Evolutionary conservation across 2,113 vertebrate genomes (phyloP), one percentile per base, ranked within the genome.

Genomic region (Atrichornis clamosus): DNA sequence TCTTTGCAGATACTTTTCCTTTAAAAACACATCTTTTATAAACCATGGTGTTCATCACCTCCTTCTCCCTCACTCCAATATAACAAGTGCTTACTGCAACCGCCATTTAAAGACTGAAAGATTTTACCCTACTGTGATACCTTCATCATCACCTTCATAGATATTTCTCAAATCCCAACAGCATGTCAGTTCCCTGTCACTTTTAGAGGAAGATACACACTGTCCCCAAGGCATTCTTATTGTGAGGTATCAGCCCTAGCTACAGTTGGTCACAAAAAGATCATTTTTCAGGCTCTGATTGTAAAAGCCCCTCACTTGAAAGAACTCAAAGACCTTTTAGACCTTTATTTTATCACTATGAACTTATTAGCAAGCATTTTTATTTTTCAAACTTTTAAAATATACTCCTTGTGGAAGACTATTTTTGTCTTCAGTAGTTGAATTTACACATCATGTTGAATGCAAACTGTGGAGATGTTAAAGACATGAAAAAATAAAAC

Each of bases 21-120:
- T 87, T 58, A 39, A 67, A 84, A 87, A 78, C 23, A 65, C 0
- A 1, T 56, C 17, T 23, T 82, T 87, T n/a, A 64, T 41, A 13
- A 58, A 42, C 41, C n/a, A 16, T 28, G 41, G 24, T 2, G 23
- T 47, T 92, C 28, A 62, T 13, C 5, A 32, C 20, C 30, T 27
- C 28, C 33, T n/a, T 13, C 15, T 10, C 22, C 14, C 10, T 1
- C 0, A 2, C 8, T 20, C 16, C 9, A n/a, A 32, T 10, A 78
- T 50, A 41, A 42, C 2, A 1, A 22, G 39, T 24, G 5, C 23
- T 73, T 50, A 56, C 13, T 58, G 30, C 33, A 85, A 68, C 50
- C 32, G 32, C 42, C 72, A 12, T 75, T 82, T 62, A 82, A 78
- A 85, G 58, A 70, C 0, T 17, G 16, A 68, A 85, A n/a, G 10